A percentile compares a stretch with the other conserved stretches of the same genome.
Evolutionary conservation across 2,888 invertebrate genomes (phyloP).

Genomic region (Spilarctia lutea): DNA sequence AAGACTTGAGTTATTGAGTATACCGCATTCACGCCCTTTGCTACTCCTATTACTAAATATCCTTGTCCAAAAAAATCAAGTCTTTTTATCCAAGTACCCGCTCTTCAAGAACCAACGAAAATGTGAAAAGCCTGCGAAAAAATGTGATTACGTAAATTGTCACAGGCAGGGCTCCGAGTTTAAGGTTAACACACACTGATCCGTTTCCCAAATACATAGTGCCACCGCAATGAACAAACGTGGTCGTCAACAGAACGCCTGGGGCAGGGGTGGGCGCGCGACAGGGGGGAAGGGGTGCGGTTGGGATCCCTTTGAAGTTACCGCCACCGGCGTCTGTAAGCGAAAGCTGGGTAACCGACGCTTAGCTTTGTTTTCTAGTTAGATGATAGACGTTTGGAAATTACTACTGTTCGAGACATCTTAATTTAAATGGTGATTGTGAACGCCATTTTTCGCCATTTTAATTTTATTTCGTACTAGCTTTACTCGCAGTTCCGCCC

Average conservation of each 20-base stretch:
- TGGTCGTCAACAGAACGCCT: constrained; percentile 66
- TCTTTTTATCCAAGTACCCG: no score
- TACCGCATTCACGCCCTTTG: not conserved
- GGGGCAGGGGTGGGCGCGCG: constrained; percentile 54
- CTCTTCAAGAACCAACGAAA: constrained; percentile 8
- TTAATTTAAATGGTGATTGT: constrained; percentile 42
- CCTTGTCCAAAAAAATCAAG: not conserved
- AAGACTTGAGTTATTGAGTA: not conserved
- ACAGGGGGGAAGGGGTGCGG: constrained; percentile 63
- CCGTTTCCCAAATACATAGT: constrained; percentile 73
- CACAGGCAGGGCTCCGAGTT: constrained; percentile 59
- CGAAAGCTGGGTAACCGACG: constrained; percentile 82
- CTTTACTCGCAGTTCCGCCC: no score
- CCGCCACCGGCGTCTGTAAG: constrained; percentile 79
- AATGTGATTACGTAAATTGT: constrained; percentile 56
- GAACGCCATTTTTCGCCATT: constrained; percentile 30
- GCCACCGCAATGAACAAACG: constrained; percentile 74
- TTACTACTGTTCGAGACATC: constrained; percentile 71
- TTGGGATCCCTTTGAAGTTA: constrained; percentile 81
- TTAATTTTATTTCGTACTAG: not conserved
- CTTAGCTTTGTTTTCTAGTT: constrained; percentile 84
- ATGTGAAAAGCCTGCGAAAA: constrained; percentile 38
- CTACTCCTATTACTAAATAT: not conserved
- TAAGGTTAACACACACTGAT: constrained; percentile 71
- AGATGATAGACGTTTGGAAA: constrained; percentile 77